Percentiles rank a stretch among this genome's conserved stretches.
Evolutionary conservation across 2,888 invertebrate genomes (phyloP).

Genomic region (Fragum fragum): DNA sequence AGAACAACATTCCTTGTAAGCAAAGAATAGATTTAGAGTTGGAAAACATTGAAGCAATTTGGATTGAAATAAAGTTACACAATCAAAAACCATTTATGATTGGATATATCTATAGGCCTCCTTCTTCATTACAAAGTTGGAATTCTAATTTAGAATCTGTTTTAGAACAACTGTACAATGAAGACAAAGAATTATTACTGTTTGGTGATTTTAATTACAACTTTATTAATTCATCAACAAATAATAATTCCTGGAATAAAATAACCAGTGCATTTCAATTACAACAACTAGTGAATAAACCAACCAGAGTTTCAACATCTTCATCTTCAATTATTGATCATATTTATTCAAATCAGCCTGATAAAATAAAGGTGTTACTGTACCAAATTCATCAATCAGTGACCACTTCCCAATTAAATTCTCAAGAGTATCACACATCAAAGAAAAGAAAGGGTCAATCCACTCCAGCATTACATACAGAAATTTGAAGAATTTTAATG

Average conservation of each 20-base stretch:
- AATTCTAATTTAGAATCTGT: conserved; percentile 6
- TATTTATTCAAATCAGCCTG: not conserved
- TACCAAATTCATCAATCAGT: not conserved
- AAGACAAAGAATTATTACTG: not conserved
- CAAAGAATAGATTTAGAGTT: conserved; percentile 1
- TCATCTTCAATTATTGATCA: not conserved
- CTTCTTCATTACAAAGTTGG: conserved; percentile 17
- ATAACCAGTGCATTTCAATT: not conserved
- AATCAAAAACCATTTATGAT: conserved; percentile 25
- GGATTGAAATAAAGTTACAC: conserved; percentile 18
- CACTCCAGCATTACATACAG: conserved; percentile 22
- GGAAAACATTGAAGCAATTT: conserved; percentile 9
- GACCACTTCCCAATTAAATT: not conserved
- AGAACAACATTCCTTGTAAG: not conserved
- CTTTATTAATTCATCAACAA: not conserved
- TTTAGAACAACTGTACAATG: not conserved
- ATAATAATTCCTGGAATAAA: not conserved
- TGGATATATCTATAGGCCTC: conserved; percentile 35
- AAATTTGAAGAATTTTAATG: conserved; percentile 23
- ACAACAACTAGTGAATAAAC: not conserved
- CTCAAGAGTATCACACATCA: not conserved
- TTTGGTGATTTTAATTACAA: conserved; percentile 5
- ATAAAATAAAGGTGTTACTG: not conserved
- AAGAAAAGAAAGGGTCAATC: not conserved
- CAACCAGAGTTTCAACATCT: not conserved